phyloP scores from a whole-genome alignment of 2,888 invertebrate species.

The Cistogaster globosa region DNA sequence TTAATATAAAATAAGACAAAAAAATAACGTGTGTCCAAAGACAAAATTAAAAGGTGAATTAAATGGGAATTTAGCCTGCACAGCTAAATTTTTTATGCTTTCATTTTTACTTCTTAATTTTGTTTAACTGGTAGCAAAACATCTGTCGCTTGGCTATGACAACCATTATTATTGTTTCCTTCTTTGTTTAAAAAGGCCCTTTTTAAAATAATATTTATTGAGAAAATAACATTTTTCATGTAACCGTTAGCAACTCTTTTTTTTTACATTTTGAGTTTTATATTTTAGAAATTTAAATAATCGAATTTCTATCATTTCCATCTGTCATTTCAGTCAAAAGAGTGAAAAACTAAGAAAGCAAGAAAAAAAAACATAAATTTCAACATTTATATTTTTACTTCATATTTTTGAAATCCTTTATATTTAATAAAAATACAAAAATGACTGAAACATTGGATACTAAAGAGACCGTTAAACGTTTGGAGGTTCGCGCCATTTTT shows the following conservation, averaged over 20 bases:
- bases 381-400: neutral
- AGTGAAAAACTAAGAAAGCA: neutral
- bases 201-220: no score
- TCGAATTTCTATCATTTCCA: slow-evolving; percentile 3
- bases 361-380: neutral
- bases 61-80: no score
- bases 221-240: slow-evolving; percentile 6
- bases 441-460: slow-evolving; percentile 45
- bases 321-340: neutral
- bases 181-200: no score
- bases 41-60: no score
- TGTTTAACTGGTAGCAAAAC: neutral
- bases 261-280: neutral
- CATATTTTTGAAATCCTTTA: neutral
- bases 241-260: slow-evolving; percentile 49
- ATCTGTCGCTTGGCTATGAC: neutral
- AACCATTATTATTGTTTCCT: slow-evolving; percentile 1
- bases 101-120: no score
- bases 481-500: slow-evolving; percentile 88
- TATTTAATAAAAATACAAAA: neutral
- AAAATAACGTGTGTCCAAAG: no score
- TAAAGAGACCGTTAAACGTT: slow-evolving; percentile 70
- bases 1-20: no score
- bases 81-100: no score
- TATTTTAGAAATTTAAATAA: neutral